Evolutionary conservation across 2,797 vertebrate species (phyloP), one percentile per base, ranked within the genome.

Genomic region (Betta splendens): DNA sequence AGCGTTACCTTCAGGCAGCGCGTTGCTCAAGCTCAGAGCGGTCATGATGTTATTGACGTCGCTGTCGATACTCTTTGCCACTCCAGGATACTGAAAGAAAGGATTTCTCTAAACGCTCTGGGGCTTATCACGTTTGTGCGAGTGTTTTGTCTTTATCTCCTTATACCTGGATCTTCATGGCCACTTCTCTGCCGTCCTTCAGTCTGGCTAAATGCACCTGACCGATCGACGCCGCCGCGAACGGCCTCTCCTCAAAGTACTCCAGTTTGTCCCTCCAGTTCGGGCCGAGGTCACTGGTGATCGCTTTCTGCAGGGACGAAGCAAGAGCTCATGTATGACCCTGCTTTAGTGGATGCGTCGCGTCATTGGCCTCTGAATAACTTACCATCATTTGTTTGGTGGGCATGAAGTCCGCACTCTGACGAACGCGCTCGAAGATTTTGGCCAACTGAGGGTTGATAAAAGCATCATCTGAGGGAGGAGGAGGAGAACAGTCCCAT

Each of bases 381-480:
- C 7, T 23, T 79, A 89, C 87, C 93, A 75, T 94, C 95, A 98
- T 95, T 88, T 98, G 96, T 50, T 95, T 96, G 49, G 94, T 86
- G 0, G 96, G 96, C 96, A 98, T 98, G 90, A 98, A 98, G 86
- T 98, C 96, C 0, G 96, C 96, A 2, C 95, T 98, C 87, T 98
- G 95, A 10, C 95, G 92, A 25, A 97, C 96, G 0, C 96, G 93
- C 66, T 97, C 95, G 1, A 98, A 98, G 85, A 98, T 93, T 90
- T 95, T 96, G 77, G 96, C 95, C 84, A 98, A 81, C 33, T 97
- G 93, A 16, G 96, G 96, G 71, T 97, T 98, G 72, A 98, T 97
- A 69, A 98, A 96, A 22, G 94, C 93, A 0, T 98, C 95, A 2
- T 98, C 96, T 98, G 78, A 22, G 1, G 4, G 48, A 43, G 39